A percentile compares a stretch with the other conserved stretches of the same genome.
Conservation (phyloP, 35 echinoderm and acorn worm species). For the Patiria miniata region DNA sequence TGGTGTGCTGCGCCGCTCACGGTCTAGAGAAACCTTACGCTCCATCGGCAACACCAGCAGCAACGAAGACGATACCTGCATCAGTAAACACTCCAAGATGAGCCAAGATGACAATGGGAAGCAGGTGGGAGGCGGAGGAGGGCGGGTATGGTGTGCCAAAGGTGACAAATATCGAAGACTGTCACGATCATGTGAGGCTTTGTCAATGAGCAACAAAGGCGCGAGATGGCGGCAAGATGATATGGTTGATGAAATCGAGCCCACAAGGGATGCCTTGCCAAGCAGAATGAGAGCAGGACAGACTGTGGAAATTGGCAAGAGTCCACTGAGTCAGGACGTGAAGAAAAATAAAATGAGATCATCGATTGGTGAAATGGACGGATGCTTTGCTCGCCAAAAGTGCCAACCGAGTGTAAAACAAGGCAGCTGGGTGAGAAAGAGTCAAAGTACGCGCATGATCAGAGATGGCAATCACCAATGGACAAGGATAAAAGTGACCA, state of each 20-base stretch:
- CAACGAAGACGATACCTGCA: background rate
- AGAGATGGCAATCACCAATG: background rate
- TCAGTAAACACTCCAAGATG: background rate
- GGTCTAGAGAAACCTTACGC: conserved; percentile 26
- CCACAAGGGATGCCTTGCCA: too few species aligned
- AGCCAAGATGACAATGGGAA: background rate
- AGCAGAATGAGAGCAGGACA: too few species aligned
- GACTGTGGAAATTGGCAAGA: too few species aligned
- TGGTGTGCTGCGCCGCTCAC: background rate
- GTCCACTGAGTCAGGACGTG: too few species aligned
- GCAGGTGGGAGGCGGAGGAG: background rate
- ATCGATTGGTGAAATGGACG: too few species aligned
- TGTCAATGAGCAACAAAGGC: background rate
- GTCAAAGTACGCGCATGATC: background rate
- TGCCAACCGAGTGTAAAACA: background rate
- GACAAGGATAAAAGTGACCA: background rate
- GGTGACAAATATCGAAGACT: conserved; percentile 22
- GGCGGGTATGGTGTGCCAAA: background rate
- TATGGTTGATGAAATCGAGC: too few species aligned
- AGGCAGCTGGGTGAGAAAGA: background rate
- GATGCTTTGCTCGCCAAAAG: too few species aligned
- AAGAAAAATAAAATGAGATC: too few species aligned
- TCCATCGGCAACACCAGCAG: background rate
- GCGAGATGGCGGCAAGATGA: background rate
- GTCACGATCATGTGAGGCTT: conserved; percentile 6